Evolutionary conservation across 2,888 invertebrate species (phyloP).

Genomic region (Athetis lepigone): DNA sequence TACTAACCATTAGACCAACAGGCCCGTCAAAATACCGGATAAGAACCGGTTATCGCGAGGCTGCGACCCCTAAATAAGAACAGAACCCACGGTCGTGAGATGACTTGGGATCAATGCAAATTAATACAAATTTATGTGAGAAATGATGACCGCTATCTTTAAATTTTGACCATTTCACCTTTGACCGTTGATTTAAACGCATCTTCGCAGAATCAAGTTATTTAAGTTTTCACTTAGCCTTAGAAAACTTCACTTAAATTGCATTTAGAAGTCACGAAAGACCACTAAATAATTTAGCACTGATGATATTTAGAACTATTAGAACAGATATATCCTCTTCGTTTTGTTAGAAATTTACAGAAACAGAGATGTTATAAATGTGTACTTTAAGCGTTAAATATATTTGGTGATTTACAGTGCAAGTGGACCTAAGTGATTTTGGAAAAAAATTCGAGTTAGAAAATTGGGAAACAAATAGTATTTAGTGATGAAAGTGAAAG

Average conservation of each 20-base stretch:
- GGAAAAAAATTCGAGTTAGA: neutral
- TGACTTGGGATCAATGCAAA: constrained; percentile 71
- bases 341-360: no score
- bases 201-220: constrained; percentile 19
- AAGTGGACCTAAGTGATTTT: neutral
- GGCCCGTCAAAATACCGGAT: constrained; percentile 32
- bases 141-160: constrained; percentile 77
- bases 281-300: no score
- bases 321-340: no score
- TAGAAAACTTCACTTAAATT: no score
- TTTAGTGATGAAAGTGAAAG: constrained; percentile 20
- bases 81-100: constrained; percentile 49
- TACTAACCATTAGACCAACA: no score
- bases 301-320: no score
- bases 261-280: no score
- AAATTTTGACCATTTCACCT: constrained; percentile 71
- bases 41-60: constrained; percentile 64
- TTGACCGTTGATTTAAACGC: constrained; percentile 67
- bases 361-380: no score
- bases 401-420: no score
- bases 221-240: neutral
- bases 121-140: constrained; percentile 84
- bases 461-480: neutral
- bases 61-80: constrained; percentile 52
- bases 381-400: no score